A percentile compares a stretch with the other conserved stretches of the same genome.
Evolutionary conservation across 2,113 vertebrate genomes (phyloP).

Genomic region (Sigmodon hispidus): DNA sequence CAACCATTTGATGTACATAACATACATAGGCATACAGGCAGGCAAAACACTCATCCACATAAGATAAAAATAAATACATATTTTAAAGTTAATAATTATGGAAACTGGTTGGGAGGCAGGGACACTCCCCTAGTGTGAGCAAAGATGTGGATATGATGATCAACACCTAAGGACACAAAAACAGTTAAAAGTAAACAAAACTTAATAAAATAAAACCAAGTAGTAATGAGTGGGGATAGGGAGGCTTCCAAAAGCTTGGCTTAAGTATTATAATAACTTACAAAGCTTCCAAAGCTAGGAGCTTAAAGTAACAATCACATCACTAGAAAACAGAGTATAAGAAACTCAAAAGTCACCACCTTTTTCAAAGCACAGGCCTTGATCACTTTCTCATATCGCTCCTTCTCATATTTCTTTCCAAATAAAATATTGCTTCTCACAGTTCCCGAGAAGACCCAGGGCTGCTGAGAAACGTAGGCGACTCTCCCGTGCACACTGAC

Average conservation of each 20-base stretch:
- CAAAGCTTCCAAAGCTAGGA: not conserved
- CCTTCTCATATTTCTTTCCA: constrained; percentile 91
- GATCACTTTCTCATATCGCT: constrained; percentile 93
- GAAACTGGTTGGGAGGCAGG: not conserved
- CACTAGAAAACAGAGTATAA: rapidly evolving
- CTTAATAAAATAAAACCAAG: not conserved
- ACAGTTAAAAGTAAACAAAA: not conserved
- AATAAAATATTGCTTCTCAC: constrained; percentile 98
- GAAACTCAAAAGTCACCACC: constrained; percentile 79
- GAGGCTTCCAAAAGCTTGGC: not conserved
- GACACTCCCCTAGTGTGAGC: not conserved
- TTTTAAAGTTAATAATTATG: not conserved
- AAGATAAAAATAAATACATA: not conserved
- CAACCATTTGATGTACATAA: no score
- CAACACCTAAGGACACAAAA: not conserved
- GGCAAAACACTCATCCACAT: not conserved
- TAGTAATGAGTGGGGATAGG: rapidly evolving
- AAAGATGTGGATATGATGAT: rapidly evolving
- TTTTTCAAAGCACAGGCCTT: constrained; percentile 95
- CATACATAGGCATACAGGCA: not conserved
- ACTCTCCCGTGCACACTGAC: constrained; percentile 90
- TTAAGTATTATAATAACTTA: not conserved
- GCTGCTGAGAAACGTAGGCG: constrained; percentile 95
- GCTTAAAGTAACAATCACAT: rapidly evolving
- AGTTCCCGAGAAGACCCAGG: constrained; percentile 97